Conservation (phyloP, 2,113 vertebrate species). For the Procapra przewalskii region DNA sequence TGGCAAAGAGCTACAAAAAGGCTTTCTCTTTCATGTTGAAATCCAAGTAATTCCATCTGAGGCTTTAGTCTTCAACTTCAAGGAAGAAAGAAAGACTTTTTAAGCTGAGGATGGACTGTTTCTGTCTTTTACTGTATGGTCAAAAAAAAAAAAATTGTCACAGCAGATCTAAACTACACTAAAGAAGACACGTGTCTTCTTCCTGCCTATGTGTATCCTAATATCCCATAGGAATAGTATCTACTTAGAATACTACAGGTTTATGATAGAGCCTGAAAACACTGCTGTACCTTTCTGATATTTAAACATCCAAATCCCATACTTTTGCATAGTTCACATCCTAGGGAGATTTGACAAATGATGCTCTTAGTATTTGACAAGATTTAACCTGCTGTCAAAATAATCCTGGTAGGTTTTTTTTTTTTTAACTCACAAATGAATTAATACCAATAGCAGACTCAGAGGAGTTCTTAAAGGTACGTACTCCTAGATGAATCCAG, state of each 20-base stretch:
- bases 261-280: background rate
- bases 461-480: background rate
- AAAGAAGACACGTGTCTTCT: background rate
- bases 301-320: background rate
- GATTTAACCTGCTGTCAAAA: conserved; percentile 73
- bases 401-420: conserved; percentile 39
- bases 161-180: background rate
- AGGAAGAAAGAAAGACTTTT: conserved; percentile 45
- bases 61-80: conserved; percentile 42
- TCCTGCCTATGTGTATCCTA: background rate
- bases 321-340: background rate
- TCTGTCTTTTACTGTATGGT: conserved; percentile 22
- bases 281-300: background rate
- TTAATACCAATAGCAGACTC: background rate
- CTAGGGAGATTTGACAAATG: conserved; percentile 65
- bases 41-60: conserved; percentile 37
- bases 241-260: accelerated
- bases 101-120: conserved; percentile 5
- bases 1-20: conserved; percentile 49
- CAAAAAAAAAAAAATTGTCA: background rate
- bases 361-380: conserved; percentile 62
- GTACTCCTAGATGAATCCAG: background rate
- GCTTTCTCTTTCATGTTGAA: conserved; percentile 57
- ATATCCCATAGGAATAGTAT: background rate
- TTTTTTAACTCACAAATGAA: background rate